A percentile compares a stretch with the other conserved stretches of the same genome.
These are phyloP conservation scores for Oryzias melastigma DNA, from an alignment of 2,113 vertebrate species.

Conservation along the genomic window DNA sequence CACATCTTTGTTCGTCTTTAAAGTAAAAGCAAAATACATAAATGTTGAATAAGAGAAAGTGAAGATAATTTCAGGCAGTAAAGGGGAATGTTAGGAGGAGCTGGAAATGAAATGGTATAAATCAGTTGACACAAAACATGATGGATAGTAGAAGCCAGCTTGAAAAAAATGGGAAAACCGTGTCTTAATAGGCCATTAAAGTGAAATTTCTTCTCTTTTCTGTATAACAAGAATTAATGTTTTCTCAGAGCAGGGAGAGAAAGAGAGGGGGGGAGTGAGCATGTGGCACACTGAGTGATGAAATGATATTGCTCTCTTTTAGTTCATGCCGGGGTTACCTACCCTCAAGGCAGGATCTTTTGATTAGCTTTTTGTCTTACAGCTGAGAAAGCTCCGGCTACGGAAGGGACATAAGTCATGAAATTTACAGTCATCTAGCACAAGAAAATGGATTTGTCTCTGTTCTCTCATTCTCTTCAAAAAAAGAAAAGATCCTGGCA, in stretches of 20 bases:
- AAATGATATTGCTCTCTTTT: slow-evolving; percentile 83
- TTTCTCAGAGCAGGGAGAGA: slow-evolving; percentile 50
- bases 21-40: no score
- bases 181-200: slow-evolving; percentile 72
- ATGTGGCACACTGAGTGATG: slow-evolving; percentile 77
- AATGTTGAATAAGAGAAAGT: no score
- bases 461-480: slow-evolving; percentile 42
- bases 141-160: slow-evolving; percentile 17
- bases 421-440: slow-evolving; percentile 62
- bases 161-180: slow-evolving; percentile 31
- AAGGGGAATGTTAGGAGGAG: not conserved
- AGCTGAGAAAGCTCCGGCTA: slow-evolving; percentile 78
- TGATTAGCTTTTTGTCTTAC: slow-evolving; percentile 84
- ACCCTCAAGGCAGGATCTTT: slow-evolving; percentile 79
- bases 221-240: slow-evolving; percentile 70
- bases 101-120: slow-evolving; percentile 26
- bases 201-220: slow-evolving; percentile 72
- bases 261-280: slow-evolving; percentile 52
- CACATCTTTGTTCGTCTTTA: no score
- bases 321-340: slow-evolving; percentile 84
- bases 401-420: slow-evolving; percentile 63
- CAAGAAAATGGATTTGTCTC: slow-evolving; percentile 66
- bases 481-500: slow-evolving; percentile 13
- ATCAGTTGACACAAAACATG: slow-evolving; percentile 15
- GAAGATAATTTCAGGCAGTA: no score